Conservation (phyloP, 92 coral and sea anemone species). For the Desmophyllum pertusum region DNA sequence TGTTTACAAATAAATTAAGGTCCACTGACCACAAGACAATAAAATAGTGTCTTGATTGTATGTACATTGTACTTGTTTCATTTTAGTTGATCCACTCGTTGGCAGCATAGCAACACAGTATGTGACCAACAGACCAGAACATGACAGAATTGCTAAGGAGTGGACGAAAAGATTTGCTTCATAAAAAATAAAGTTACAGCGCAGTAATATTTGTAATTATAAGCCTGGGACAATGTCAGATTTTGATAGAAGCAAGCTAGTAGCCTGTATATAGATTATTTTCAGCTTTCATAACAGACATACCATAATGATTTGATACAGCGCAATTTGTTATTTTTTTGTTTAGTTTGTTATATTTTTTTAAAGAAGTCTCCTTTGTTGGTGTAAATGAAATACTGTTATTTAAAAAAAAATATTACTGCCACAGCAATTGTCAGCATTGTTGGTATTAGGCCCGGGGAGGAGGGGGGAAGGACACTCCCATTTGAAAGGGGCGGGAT, state of each 20-base stretch:
- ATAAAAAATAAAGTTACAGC: neutral
- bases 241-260: neutral
- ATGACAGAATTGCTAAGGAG: slow-evolving; percentile 70
- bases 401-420: no score
- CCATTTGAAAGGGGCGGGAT: no score
- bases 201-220: neutral
- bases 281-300: neutral
- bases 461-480: no score
- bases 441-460: no score
- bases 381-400: no score
- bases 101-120: slow-evolving; percentile 87
- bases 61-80: neutral
- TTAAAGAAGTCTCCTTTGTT: no score
- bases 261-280: neutral
- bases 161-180: slow-evolving; percentile 85
- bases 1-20: no score
- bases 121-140: slow-evolving; percentile 73
- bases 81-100: slow-evolving; percentile 79
- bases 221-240: slow-evolving; percentile 3
- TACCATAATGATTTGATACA: neutral
- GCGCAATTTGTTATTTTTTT: no score
- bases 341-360: no score
- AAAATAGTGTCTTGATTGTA: no score
- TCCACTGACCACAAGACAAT: no score
- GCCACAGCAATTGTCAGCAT: no score